Evolutionary conservation across 2,797 vertebrate genomes (phyloP), one percentile per base, ranked within the genome.

Genomic region (Sylvia borin): DNA sequence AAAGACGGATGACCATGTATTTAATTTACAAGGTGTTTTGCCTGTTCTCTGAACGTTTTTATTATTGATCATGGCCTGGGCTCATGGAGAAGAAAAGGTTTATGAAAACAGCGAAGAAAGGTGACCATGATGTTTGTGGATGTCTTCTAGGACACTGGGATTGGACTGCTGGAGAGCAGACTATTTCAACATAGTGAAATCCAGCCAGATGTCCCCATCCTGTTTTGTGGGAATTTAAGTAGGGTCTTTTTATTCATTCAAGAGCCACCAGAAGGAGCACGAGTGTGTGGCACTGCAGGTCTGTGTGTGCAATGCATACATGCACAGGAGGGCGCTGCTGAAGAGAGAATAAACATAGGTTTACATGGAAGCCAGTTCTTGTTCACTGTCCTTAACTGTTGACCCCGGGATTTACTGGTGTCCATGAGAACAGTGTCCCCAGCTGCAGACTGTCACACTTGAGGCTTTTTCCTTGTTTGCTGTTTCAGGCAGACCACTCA

Each of bases 401-500:
- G 31, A 43, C 16, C 25, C 21, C 36, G 64, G 34, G 21, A 10
- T 66, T 71, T 82, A 19, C 6, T 85, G 10, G 21, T n/a, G 16
- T 73, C 3, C 11, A 14, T 82, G 26, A 50, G 32, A 40, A 66
- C 24, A 16, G 5, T 53, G 18, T 34, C 74, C 3, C 8, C 17
- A 55, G 21, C 13, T 91, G 55, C 36, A 53, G 25, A 17, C 43
- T 64, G 55, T 64, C 40, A 58, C 25, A 9, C 60, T 64, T 53
- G 17, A 85, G 22, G 15, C 42, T 61, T 42, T 61, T 29, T 10
- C 5, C 5, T 9, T 2, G 0, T 20, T 48, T 88, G 3, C 50
- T 75, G 13, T 72, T 96, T 64, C 82, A 99, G 99, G 78, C 99
- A 99, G 80, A 97, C 99, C 40, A 99, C 99, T 95, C 99, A 99